Evolutionary conservation across 2,888 invertebrate species (phyloP), one percentile per base, ranked within the genome.

Genomic region (Saturnia pavonia): DNA sequence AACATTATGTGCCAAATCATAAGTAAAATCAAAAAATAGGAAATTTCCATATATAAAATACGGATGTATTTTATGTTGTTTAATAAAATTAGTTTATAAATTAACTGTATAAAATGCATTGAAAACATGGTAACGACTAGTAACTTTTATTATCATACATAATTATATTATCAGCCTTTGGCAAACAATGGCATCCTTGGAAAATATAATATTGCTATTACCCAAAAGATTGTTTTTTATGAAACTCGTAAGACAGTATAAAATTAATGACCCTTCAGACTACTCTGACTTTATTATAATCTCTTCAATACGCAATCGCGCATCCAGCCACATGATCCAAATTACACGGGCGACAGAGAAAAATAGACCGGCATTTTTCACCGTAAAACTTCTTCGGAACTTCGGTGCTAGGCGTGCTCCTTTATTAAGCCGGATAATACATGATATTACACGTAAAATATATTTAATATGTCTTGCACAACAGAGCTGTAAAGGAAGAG

Each of bases 301-400:
- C 86, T 86, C 81, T 81, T 78, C 82, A 79, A 82, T 84, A 84
- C 85, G 85, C 84, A 88, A 89, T 89, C 86, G 87, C 78, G 85
- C 85, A 86, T 76, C 85, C 86, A 85, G 81, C 86, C 88, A 87
- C 86, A 85, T 85, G 86, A 89, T 88, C 86, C 84, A 85, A 90
- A 89, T 91, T 88, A 88, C 85, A 82, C 81, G 79, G 80, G 80
- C 80, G 87, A 85, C 85, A 80, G 80, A 80, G 88, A 91, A 89
- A 89, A 91, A 91, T 89, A 86, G 88, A 87, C 86, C 81, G 78
- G 80, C 85, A 88, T 90, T 90, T 88, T 83, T 88, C 87, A 84
- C 81, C 80, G 77, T 76, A 75, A 77, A 84, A 85, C 78, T 83
- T 75, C 70, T 77, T 76, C 74, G 78, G 76, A 78, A 78, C 72